Conservation (phyloP, 1,140 invertebrate genomes). For the Lamellibrachia luymesi region DNA sequence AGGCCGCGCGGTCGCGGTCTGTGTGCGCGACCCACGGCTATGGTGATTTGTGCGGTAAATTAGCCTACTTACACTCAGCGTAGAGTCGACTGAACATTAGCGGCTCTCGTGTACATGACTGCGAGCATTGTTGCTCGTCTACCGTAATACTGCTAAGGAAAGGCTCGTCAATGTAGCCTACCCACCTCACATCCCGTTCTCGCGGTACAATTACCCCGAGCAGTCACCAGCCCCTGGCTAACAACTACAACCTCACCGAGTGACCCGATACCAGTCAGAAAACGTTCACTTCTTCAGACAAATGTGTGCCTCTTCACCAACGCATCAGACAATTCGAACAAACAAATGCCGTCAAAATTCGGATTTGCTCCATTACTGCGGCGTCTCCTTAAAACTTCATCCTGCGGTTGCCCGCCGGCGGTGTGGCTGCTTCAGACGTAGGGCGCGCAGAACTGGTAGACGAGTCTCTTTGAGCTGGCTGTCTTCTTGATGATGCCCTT, state of each 20-base stretch:
- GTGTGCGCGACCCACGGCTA: neutral
- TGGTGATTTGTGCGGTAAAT: neutral
- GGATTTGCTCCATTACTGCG: constrained; percentile 11
- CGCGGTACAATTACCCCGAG: neutral
- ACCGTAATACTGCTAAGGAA: neutral
- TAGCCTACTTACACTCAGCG: neutral
- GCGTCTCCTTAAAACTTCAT: constrained; percentile 12
- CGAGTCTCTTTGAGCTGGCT: constrained; percentile 92
- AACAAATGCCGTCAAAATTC: neutral
- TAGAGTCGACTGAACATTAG: neutral
- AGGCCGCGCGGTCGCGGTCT: neutral
- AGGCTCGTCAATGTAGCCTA: neutral
- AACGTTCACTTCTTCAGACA: neutral
- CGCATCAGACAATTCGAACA: neutral
- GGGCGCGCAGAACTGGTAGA: constrained; percentile 97
- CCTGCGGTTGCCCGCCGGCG: neutral
- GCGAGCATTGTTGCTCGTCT: neutral
- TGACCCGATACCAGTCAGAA: neutral
- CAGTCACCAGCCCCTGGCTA: neutral
- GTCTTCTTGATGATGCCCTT: constrained; percentile 99
- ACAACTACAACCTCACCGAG: neutral
- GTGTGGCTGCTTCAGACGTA: constrained; percentile 59
- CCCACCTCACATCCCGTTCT: neutral
- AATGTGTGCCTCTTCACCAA: neutral
- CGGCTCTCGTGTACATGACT: neutral